Conservation (phyloP, 2,113 vertebrate genomes). For the Ramphastos sulfuratus region DNA sequence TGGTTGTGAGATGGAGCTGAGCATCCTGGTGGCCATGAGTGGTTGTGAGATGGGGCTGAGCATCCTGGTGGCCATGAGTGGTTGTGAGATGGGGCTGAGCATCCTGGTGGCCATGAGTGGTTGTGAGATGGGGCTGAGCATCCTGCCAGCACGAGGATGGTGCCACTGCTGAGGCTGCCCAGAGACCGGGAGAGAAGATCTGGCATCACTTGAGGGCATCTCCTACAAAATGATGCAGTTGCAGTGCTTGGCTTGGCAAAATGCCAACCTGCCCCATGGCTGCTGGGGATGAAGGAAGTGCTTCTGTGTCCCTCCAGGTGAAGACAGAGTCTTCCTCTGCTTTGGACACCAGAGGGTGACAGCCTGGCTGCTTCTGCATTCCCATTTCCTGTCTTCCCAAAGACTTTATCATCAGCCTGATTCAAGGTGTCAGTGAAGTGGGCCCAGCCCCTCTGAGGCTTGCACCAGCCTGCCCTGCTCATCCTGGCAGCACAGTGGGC, state of each 20-base stretch:
- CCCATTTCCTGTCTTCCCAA: accelerated
- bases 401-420: background rate
- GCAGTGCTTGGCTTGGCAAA: background rate
- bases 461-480: background rate
- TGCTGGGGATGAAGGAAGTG: background rate
- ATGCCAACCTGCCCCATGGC: background rate
- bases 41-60: background rate
- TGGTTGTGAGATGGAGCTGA: too few relatives aligned
- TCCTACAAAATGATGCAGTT: background rate
- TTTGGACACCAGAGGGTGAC: background rate
- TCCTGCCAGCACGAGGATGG: background rate
- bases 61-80: background rate
- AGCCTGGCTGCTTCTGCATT: background rate
- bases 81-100: too few relatives aligned
- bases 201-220: background rate
- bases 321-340: background rate
- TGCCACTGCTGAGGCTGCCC: background rate
- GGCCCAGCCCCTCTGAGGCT: background rate
- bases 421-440: background rate
- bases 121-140: too few relatives aligned
- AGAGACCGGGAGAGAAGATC: background rate
- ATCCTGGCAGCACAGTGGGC: background rate
- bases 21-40: background rate
- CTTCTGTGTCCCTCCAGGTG: background rate
- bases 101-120: too few relatives aligned